Percentiles rank a stretch among this genome's conserved stretches.
Conservation (phyloP, 2,797 vertebrate genomes). For the Channa striata region DNA sequence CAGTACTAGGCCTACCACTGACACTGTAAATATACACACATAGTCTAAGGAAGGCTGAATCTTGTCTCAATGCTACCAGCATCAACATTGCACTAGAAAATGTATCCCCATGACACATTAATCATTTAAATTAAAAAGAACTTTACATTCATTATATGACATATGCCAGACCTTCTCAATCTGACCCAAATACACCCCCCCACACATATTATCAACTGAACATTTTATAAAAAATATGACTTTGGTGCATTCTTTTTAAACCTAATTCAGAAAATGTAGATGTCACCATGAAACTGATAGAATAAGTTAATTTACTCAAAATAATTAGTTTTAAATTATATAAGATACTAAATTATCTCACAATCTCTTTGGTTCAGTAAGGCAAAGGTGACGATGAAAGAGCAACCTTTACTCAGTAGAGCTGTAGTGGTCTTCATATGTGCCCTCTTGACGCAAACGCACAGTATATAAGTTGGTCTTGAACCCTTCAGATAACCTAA, state of each 20-base stretch:
- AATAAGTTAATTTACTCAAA: constrained; percentile 45
- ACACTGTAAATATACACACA: constrained; percentile 24
- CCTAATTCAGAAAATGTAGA: constrained; percentile 9
- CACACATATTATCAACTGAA: constrained; percentile 12
- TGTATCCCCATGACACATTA: constrained; percentile 6
- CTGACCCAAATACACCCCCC: background rate
- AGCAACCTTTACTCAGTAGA: constrained; percentile 3
- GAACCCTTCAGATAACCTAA: background rate
- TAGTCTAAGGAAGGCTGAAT: constrained; percentile 3
- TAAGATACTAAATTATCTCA: constrained; percentile 33
- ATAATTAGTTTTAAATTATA: background rate
- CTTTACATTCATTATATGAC: constrained; percentile 49
- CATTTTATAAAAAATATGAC: constrained; percentile 43
- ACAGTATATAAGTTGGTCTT: background rate
- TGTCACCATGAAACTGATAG: constrained; percentile 30
- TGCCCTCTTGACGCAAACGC: background rate
- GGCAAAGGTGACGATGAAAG: constrained; percentile 45
- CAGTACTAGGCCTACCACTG: constrained; percentile 26
- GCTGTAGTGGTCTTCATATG: constrained; percentile 9
- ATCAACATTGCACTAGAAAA: constrained; percentile 47
- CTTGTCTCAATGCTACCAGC: constrained; percentile 9
- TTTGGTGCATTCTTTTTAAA: constrained; percentile 43
- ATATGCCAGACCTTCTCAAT: no score
- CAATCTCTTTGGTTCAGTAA: constrained; percentile 70
- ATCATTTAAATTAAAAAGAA: constrained; percentile 17